Conservation (phyloP, 2,797 vertebrate species). For the Melanotaenia nigrans region DNA sequence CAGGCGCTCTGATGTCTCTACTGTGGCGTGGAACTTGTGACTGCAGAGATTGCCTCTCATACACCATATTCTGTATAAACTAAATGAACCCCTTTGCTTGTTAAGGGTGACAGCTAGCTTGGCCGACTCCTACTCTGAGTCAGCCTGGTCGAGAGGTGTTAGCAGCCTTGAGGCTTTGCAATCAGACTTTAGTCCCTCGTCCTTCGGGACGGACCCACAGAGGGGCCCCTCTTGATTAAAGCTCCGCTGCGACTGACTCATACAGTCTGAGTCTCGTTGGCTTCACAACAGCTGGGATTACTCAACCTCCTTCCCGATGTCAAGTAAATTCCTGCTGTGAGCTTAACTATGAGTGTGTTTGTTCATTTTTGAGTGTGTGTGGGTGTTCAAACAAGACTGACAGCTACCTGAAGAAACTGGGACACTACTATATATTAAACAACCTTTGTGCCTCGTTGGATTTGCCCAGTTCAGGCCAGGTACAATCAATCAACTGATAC, state of each 20-base stretch:
- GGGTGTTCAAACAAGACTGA: slow-evolving; percentile 37
- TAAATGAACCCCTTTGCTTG: slow-evolving; percentile 45
- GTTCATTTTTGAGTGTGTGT: slow-evolving; percentile 9
- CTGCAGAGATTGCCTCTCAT: slow-evolving; percentile 29
- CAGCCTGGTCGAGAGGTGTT: slow-evolving; percentile 48
- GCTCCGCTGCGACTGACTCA: slow-evolving; percentile 67
- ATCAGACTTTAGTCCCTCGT: slow-evolving; percentile 62
- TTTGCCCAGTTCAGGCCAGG: slow-evolving; percentile 49
- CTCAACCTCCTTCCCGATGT: slow-evolving; percentile 48
- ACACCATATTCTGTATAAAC: slow-evolving; percentile 32
- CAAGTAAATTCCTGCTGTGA: slow-evolving; percentile 37
- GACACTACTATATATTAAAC: slow-evolving; percentile 69
- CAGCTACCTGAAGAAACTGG: slow-evolving; percentile 40
- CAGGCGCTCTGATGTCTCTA: slow-evolving; percentile 20
- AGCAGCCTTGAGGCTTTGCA: slow-evolving; percentile 53
- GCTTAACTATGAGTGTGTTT: slow-evolving; percentile 13
- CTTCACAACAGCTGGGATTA: slow-evolving; percentile 74
- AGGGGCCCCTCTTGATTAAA: slow-evolving; percentile 68
- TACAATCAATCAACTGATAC: slow-evolving; percentile 49
- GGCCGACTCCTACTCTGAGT: slow-evolving; percentile 35
- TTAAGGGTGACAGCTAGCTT: slow-evolving; percentile 50
- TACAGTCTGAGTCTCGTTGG: slow-evolving; percentile 55
- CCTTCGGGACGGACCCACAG: slow-evolving; percentile 58
- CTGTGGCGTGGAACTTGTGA: slow-evolving; percentile 7
- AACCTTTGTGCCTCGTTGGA: slow-evolving; percentile 62